Evolutionary conservation across 1,140 invertebrate species (phyloP).

Genomic region (Patella vulgata): DNA sequence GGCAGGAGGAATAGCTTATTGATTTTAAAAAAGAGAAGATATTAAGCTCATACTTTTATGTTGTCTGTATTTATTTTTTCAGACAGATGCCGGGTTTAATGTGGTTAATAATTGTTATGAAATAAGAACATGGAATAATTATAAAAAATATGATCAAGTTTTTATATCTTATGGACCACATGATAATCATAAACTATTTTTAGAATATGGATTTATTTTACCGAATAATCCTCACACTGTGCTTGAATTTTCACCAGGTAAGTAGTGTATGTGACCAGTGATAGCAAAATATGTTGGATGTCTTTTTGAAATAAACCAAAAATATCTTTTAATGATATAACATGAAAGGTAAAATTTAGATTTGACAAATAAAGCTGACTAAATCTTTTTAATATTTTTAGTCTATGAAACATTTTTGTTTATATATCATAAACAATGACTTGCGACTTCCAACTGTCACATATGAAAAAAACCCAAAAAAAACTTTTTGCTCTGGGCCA

Average conservation of each 20-base stretch:
- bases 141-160: conserved; percentile 72
- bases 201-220: conserved; percentile 81
- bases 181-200: conserved; percentile 75
- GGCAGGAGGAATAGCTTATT: no score
- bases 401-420: neutral
- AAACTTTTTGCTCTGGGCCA: no score
- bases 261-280: conserved; percentile 8
- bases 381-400: neutral
- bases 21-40: no score
- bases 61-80: conserved; percentile 17
- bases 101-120: conserved; percentile 68
- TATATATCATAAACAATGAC: no score
- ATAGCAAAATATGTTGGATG: neutral
- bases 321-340: no score
- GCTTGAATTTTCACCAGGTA: conserved; percentile 59
- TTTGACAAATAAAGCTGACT: conserved; percentile 1
- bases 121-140: conserved; percentile 68
- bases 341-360: neutral
- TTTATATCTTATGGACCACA: conserved; percentile 82
- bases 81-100: conserved; percentile 69
- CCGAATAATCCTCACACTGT: conserved; percentile 73
- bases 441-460: no score
- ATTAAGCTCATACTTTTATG: no score
- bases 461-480: no score
- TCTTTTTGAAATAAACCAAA: neutral